Base-by-base conservation (phyloP, 2,113 vertebrate genomes). In the Polypterus senegalus region DNA sequence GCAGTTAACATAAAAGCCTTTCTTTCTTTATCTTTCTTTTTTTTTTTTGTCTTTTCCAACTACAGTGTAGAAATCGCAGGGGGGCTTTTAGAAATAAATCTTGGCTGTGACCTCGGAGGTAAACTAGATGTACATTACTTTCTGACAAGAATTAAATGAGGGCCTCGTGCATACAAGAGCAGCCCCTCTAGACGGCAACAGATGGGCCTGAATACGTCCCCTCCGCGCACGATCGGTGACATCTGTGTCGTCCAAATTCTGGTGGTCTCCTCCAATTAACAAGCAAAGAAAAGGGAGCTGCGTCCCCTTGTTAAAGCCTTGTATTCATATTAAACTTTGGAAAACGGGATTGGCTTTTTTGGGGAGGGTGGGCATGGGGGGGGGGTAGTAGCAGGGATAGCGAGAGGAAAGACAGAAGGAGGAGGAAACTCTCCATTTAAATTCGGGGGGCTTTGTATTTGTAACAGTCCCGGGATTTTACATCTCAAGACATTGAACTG, bases 141-240 rank as follows among this genome's bases (percentile, higher is more conserved):
- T 88, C 84, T 88, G 86, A 89, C 85, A 85, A 88, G 85, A 88
- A 89, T 89, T 86, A 88, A 89, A 89, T 88, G 85, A 87, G 81
- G 83, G 85, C 83, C 87, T 86, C 87, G 83, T 86, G 84, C 83
- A 79, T 82, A 81, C 82, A 85, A 71, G 83, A 83, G 82, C 86
- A 83, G 82, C 78, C 81, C 83, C 27, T 81, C 79, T 76, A 82
- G 84, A 85, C 87, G 72, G 86, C 86, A 89, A 87, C 87, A 89
- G 87, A 89, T 89, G 87, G 87, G 86, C 84, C 78, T 87, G 83
- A 88, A 87, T 88, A 84, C 82, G 82, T 79, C 87, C 85, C 83
- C 81, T 85, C 84, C 84, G 84, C 84, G 86, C 86, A 82, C 84
- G 76, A 83, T 84, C 83, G 79, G 83, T 83, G 86, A 89, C 87